phyloP scores from a whole-genome alignment of 2,888 invertebrate species.

The Melolontha melolontha region DNA sequence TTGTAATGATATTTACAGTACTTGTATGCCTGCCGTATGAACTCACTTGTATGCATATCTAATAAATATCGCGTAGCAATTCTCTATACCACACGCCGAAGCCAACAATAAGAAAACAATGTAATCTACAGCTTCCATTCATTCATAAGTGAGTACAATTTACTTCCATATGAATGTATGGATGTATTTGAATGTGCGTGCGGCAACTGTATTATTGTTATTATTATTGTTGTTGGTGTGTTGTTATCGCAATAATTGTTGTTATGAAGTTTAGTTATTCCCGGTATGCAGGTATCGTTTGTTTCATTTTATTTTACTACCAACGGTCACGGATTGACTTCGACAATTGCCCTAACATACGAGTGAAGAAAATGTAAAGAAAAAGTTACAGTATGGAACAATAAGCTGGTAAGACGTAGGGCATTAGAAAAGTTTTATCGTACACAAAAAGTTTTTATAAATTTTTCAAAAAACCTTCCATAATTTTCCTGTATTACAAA shows the following conservation, averaged over 20 bases:
- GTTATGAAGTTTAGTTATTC: conserved; percentile 28
- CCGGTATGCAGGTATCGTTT: conserved; percentile 16
- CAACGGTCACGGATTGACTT: no score
- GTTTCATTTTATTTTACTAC: background rate
- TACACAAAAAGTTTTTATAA: no score
- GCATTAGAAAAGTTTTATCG: no score
- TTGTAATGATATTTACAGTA: conserved; percentile 21
- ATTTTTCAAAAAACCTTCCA: no score
- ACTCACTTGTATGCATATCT: conserved; percentile 26
- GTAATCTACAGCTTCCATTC: conserved; percentile 32
- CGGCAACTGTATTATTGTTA: conserved; percentile 20
- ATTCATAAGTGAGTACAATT: conserved; percentile 36
- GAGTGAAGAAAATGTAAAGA: no score
- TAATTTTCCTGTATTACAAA: no score
- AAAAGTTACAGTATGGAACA: no score
- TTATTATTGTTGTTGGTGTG: conserved; percentile 14
- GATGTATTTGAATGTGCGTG: conserved; percentile 4
- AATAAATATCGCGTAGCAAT: conserved; percentile 28
- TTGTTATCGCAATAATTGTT: conserved; percentile 27
- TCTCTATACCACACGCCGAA: conserved; percentile 3
- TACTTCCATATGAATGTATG: conserved; percentile 22
- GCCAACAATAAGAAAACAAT: conserved; percentile 34
- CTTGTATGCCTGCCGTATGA: conserved; percentile 14
- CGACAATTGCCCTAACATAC: no score
- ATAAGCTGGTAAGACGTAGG: no score